Base-by-base conservation (phyloP, 2,888 invertebrate species). In the Eupithecia vulgata region DNA sequence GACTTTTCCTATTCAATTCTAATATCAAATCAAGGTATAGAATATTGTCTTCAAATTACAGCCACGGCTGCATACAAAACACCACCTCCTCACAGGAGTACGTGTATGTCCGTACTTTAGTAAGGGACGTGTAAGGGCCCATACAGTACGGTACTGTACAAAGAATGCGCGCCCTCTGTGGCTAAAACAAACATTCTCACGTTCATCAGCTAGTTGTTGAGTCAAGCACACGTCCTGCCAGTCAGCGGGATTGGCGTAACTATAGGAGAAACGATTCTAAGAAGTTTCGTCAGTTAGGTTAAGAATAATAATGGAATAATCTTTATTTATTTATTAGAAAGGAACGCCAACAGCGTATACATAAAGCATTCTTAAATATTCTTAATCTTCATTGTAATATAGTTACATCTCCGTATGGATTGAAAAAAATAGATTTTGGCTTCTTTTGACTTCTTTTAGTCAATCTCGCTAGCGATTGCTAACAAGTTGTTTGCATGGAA, bases 111-210 rank as follows among this genome's bases (percentile, higher is more conserved):
- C 30, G 1, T 57, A 34, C 3, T 48, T n/a, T 8, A 1, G 62
- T n/a, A 35, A 64, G n/a, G 37, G 62, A 37, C 37, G 35, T 64
- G n/a, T 64, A 3, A 64, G n/a, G 35, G 10, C 62, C 7, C 17
- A 15, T 61, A 37, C 21, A 21, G 3, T 17, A 45, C 45, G 68
- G 42, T 17, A 25, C 67, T 21, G 76, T 61, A 65, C 74, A 67
- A 69, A 65, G 68, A 73, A 68, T 75, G 67, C 71, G 65, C 78
- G 76, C 74, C 75, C 79, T 80, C 83, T 82, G 79, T 73, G 67
- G 37, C 64, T 74, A 79, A 80, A 79, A 80, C 81, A 82, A 81
- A 85, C 82, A 85, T 83, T 84, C 82, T 77, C 85, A 84, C 84
- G 82, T 76, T 80, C 76, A 82, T 83, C 81, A 79, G 77, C 76